These are phyloP conservation scores for Pantala flavescens DNA, from an alignment of 1,140 invertebrate genomes.

Conservation along the genomic window DNA sequence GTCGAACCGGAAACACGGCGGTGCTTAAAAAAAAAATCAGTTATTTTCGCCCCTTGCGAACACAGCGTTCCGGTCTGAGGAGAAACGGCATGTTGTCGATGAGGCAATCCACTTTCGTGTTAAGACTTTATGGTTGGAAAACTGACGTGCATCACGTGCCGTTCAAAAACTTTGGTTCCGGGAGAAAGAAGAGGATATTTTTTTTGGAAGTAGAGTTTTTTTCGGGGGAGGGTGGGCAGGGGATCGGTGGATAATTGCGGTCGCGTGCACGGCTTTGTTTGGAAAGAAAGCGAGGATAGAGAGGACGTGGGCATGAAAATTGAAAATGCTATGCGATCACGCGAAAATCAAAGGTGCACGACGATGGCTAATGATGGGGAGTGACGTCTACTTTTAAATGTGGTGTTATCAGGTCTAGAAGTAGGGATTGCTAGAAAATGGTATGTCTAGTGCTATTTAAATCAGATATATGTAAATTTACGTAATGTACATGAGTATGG, in stretches of 20 bases:
- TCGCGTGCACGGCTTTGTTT: slow-evolving; percentile 1
- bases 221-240: not conserved
- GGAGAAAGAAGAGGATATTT: not conserved
- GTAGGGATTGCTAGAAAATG: too few relatives aligned
- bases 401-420: too few relatives aligned
- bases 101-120: too few relatives aligned
- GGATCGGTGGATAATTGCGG: not conserved
- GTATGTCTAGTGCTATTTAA: too few relatives aligned
- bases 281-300: not conserved
- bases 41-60: too few relatives aligned
- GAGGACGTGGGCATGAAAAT: not conserved
- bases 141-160: not conserved
- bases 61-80: too few relatives aligned
- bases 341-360: not conserved
- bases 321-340: slow-evolving; percentile 4
- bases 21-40: too few relatives aligned
- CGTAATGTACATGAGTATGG: too few relatives aligned
- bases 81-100: too few relatives aligned
- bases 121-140: not conserved
- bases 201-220: not conserved
- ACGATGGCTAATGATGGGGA: not conserved
- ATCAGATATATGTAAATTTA: too few relatives aligned
- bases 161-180: slow-evolving; percentile 3
- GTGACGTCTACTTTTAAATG: too few relatives aligned
- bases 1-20: too few relatives aligned